Evolutionary conservation across 1,140 invertebrate species (phyloP).

Genomic region (Rhizoglyphus robini): DNA sequence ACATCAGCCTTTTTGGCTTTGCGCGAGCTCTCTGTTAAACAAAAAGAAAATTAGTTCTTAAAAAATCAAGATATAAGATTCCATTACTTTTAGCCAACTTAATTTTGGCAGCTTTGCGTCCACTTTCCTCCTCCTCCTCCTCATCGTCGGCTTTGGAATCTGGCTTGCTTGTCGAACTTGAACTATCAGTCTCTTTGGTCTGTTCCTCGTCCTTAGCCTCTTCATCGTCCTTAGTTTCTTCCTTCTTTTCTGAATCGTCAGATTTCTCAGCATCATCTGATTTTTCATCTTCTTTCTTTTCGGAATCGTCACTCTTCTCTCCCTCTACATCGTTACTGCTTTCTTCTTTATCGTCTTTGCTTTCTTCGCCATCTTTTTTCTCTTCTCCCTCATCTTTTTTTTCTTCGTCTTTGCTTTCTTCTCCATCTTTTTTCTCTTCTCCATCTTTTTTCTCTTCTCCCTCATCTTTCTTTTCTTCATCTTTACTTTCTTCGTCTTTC

Average conservation of each 20-base stretch:
- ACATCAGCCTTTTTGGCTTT: neutral
- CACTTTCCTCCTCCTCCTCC: neutral
- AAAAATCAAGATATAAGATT: too few relatives aligned
- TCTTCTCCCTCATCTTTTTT: conserved; percentile 5
- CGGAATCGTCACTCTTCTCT: neutral
- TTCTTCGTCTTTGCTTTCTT: neutral
- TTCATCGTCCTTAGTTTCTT: neutral
- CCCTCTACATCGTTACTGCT: neutral
- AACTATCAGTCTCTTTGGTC: neutral
- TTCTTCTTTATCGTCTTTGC: conserved; percentile 9
- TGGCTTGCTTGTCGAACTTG: neutral
- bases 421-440: neutral
- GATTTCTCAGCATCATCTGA: neutral
- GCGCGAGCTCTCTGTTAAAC: neutral
- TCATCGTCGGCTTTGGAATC: neutral
- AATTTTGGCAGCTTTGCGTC: neutral
- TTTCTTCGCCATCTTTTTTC: neutral
- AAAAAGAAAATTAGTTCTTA: too few relatives aligned
- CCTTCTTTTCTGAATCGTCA: neutral
- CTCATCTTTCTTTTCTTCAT: neutral
- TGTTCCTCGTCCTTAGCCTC: neutral
- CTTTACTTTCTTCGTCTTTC: neutral
- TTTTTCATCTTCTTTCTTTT: neutral
- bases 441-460: neutral
- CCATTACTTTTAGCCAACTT: neutral